These are phyloP conservation scores for Lysandra bellargus DNA, from an alignment of 2,888 invertebrate species.

Conservation along the genomic window DNA sequence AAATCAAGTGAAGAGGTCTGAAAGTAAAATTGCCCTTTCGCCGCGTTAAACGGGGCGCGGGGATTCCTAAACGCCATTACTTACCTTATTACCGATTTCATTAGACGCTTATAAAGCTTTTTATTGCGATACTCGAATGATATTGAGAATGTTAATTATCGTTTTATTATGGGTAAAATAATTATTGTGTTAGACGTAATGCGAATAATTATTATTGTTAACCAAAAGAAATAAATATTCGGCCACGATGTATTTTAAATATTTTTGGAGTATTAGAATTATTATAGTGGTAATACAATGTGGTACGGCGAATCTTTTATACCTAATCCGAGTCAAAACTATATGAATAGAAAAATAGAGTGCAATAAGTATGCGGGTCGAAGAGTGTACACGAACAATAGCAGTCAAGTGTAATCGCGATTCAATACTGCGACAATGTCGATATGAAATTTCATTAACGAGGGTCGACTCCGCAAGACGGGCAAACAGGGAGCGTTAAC, in stretches of 20 bases:
- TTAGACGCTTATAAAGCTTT: constrained; percentile 16
- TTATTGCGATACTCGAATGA: constrained; percentile 4
- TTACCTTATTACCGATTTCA: constrained; percentile 17
- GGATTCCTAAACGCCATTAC: constrained; percentile 23
- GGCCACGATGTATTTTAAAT: not conserved
- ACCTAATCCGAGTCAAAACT: not conserved
- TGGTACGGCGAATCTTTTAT: not conserved
- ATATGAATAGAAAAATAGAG: constrained; percentile 17
- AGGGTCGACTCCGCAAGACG: constrained; percentile 71
- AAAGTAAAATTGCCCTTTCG: constrained; percentile 24
- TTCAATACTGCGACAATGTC: constrained; percentile 50
- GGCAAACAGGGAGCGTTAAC: constrained; percentile 77
- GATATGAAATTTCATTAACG: constrained; percentile 79
- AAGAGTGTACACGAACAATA: constrained; percentile 44
- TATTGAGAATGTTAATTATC: not conserved
- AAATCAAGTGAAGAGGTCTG: constrained; percentile 28
- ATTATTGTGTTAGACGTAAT: not conserved
- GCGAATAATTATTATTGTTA: not conserved
- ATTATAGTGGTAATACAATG: not conserved
- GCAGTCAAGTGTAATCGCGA: constrained; percentile 69
- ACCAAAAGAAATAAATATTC: not conserved
- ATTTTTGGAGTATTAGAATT: not conserved
- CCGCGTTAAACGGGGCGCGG: constrained; percentile 8
- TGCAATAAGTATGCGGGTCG: not conserved
- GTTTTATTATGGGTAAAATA: not conserved